A percentile compares a stretch with the other conserved stretches of the same genome.
These are phyloP conservation scores for Papilio dardanus DNA, from an alignment of 1,140 invertebrate species.

Conservation along the genomic window DNA sequence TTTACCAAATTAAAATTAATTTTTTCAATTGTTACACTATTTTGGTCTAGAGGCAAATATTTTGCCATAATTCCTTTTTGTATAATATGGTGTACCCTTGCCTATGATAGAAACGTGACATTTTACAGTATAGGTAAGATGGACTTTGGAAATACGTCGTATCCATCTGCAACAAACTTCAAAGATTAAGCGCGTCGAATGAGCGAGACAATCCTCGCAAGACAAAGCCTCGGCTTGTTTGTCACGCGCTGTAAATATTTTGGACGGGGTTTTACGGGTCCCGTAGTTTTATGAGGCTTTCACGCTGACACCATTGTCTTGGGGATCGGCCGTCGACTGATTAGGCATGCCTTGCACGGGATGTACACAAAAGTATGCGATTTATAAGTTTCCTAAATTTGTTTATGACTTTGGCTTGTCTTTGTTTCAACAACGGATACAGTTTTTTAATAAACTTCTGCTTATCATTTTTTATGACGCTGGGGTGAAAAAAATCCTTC, in stretches of 20 bases:
- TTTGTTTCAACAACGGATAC: constrained; percentile 40
- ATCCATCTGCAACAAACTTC: constrained; percentile 46
- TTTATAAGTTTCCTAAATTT: constrained; percentile 44
- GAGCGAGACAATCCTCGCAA: constrained; percentile 63
- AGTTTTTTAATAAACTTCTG: constrained; percentile 20
- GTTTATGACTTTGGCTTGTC: constrained; percentile 47
- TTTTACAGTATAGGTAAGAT: constrained; percentile 23
- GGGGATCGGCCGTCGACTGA: constrained; percentile 48
- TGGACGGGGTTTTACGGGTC: constrained; percentile 69
- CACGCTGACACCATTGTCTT: constrained; percentile 70
- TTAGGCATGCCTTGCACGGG: constrained; percentile 60
- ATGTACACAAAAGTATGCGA: constrained; percentile 44
- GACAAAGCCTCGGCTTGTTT: constrained; percentile 69
- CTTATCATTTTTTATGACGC: no score
- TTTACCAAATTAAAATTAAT: no score
- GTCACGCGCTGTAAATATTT: constrained; percentile 81
- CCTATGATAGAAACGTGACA: background rate
- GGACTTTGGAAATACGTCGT: constrained; percentile 29
- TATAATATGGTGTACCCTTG: background rate
- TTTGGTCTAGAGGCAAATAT: background rate
- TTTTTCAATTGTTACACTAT: no score
- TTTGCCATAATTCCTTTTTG: background rate
- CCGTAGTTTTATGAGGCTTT: constrained; percentile 74
- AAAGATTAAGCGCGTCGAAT: constrained; percentile 68
- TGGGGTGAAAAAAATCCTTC: no score